These are phyloP conservation scores for Conus ventricosus DNA, from an alignment of 1,140 invertebrate genomes.

Conservation along the genomic window DNA sequence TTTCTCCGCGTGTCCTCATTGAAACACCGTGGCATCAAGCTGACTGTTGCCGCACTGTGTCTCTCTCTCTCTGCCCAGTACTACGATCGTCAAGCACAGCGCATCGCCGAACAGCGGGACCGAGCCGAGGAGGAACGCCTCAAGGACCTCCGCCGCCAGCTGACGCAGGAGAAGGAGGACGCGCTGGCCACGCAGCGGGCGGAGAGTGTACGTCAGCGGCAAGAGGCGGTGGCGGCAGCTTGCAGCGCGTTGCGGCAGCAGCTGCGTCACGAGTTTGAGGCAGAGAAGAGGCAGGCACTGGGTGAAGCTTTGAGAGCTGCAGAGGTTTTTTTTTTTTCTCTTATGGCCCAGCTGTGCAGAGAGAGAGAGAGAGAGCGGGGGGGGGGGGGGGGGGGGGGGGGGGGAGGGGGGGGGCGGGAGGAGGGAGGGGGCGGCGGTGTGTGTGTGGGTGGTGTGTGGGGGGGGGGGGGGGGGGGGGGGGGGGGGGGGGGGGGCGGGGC, in stretches of 20 bases:
- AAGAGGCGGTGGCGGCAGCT: slow-evolving; percentile 60
- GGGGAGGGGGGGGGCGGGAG: too few species aligned
- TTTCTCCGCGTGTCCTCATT: too few species aligned
- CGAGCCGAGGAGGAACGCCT: slow-evolving; percentile 67
- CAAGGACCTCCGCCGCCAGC: slow-evolving; percentile 61
- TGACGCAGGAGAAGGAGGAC: slow-evolving; percentile 65
- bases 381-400: too few species aligned
- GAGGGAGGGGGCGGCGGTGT: too few species aligned
- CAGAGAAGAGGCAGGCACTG: slow-evolving; percentile 63
- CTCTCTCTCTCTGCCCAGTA: slow-evolving; percentile 50
- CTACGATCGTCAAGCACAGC: slow-evolving; percentile 61
- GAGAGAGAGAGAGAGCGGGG: too few species aligned
- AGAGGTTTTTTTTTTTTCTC: slow-evolving; percentile 46
- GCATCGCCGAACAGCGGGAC: slow-evolving; percentile 66
- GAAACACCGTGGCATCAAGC: too few species aligned
- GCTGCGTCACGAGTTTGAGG: slow-evolving; percentile 56
- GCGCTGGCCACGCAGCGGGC: slow-evolving; percentile 65
- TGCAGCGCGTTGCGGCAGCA: slow-evolving; percentile 54
- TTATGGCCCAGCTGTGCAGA: too few species aligned
- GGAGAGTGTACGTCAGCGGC: slow-evolving; percentile 58
- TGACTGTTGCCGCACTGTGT: too few species aligned
- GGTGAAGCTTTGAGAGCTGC: slow-evolving; percentile 61
- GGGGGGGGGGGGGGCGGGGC: too few species aligned
- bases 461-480: too few species aligned
- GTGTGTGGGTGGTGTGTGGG: too few species aligned